phyloP scores from a whole-genome alignment of 2,797 vertebrate species.

The Ciconia nigra region DNA sequence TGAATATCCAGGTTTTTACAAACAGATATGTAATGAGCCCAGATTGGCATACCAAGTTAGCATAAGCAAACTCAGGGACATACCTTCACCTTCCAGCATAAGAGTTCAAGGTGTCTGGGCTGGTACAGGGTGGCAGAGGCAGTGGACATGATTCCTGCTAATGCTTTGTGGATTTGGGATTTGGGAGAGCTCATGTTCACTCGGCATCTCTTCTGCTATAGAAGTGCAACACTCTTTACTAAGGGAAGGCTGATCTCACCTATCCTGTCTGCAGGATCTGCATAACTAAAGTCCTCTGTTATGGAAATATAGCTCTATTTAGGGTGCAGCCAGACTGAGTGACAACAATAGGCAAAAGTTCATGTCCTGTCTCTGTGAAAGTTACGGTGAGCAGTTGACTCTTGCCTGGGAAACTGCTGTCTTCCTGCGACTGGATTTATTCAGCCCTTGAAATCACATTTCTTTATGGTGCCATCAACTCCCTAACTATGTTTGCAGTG shows the following conservation, averaged over 20 bases:
- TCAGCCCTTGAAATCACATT: neutral
- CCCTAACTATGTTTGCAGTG: neutral
- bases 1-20: neutral
- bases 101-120: neutral
- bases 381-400: neutral
- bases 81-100: neutral
- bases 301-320: neutral
- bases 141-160: neutral
- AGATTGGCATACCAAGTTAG: neutral
- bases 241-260: neutral
- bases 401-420: neutral
- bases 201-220: neutral
- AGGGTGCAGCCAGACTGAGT: neutral
- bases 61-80: rapidly evolving
- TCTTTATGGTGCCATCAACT: neutral
- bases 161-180: neutral
- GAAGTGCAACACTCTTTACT: neutral
- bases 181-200: neutral
- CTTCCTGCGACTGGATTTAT: neutral
- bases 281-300: neutral
- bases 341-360: neutral
- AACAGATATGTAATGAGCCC: neutral
- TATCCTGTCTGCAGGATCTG: neutral
- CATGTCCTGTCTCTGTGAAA: neutral
- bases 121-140: neutral